Conservation (phyloP, 2,113 vertebrate genomes). For the Clarias magur region DNA sequence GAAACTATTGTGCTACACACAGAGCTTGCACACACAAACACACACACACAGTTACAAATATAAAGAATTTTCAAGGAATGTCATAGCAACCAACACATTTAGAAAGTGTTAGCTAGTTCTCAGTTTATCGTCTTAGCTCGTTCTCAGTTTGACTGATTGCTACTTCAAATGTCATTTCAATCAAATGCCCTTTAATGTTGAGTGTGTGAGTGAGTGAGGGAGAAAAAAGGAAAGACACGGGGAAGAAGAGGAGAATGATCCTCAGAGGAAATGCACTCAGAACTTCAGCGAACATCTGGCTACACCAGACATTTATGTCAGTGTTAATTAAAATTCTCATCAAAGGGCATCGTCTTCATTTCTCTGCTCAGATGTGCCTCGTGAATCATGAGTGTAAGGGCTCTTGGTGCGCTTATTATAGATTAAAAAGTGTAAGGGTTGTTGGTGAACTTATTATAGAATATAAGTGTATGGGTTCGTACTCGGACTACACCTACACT, state of each 20-base stretch:
- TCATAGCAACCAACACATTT: conserved; percentile 32
- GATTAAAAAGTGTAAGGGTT: conserved; percentile 1
- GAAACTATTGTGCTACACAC: conserved; percentile 14
- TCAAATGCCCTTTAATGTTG: conserved; percentile 27
- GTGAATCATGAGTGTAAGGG: conserved; percentile 13
- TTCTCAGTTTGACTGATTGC: conserved; percentile 37
- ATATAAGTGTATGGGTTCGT: background rate
- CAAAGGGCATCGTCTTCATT: conserved; percentile 37
- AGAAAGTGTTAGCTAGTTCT: conserved; percentile 23
- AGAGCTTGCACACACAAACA: background rate
- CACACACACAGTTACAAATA: conserved; percentile 15
- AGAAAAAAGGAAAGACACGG: conserved; percentile 4
- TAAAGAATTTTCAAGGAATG: conserved; percentile 21
- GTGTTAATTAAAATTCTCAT: conserved; percentile 42
- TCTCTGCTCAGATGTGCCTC: conserved; percentile 31
- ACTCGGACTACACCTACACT: background rate
- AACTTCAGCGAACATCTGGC: conserved; percentile 32
- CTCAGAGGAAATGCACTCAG: conserved; percentile 33
- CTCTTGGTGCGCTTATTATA: conserved; percentile 8
- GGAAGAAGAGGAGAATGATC: conserved; percentile 1
- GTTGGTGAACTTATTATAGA: background rate
- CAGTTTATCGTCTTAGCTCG: conserved; percentile 34
- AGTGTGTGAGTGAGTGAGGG: background rate
- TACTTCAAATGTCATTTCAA: conserved; percentile 26
- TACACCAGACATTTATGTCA: conserved; percentile 36